Evolutionary conservation across 2,888 invertebrate genomes (phyloP).

Genomic region (Stenchaetothrips biformis): DNA sequence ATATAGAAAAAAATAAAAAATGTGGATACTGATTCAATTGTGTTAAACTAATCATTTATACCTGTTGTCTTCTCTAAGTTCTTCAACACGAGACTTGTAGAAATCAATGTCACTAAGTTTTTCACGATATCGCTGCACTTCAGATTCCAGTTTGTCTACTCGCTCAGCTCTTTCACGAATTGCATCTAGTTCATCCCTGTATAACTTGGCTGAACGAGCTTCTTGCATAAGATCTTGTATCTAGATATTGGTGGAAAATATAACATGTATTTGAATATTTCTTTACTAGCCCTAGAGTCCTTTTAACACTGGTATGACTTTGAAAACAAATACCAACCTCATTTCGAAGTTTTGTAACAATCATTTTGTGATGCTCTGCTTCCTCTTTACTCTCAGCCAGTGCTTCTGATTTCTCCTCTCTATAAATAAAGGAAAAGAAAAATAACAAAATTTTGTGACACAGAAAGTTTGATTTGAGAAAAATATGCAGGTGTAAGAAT

Average conservation of each 20-base stretch:
- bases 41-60: conserved; percentile 35
- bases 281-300: not conserved
- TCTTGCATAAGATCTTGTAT: conserved; percentile 68
- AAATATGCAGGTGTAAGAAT: conserved; percentile 29
- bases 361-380: conserved; percentile 72
- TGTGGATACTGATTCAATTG: too few species aligned
- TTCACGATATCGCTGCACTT: conserved; percentile 82
- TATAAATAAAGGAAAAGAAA: conserved; percentile 46
- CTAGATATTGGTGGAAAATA: conserved; percentile 45
- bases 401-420: conserved; percentile 89
- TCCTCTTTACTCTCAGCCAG: conserved; percentile 84
- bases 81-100: conserved; percentile 85
- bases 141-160: conserved; percentile 78
- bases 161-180: conserved; percentile 83
- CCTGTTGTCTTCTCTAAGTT: conserved; percentile 82
- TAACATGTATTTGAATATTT: conserved; percentile 13
- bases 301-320: not conserved
- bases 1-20: too few species aligned
- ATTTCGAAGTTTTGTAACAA: conserved; percentile 67
- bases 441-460: not conserved
- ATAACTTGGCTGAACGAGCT: conserved; percentile 78
- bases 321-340: conserved; percentile 47
- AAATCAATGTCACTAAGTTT: conserved; percentile 89
- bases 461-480: conserved; percentile 13
- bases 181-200: conserved; percentile 91